Percentiles rank a stretch among this genome's conserved stretches.
phyloP scores from a whole-genome alignment of 2,113 vertebrate species.

The Pontoporia blainvillei region DNA sequence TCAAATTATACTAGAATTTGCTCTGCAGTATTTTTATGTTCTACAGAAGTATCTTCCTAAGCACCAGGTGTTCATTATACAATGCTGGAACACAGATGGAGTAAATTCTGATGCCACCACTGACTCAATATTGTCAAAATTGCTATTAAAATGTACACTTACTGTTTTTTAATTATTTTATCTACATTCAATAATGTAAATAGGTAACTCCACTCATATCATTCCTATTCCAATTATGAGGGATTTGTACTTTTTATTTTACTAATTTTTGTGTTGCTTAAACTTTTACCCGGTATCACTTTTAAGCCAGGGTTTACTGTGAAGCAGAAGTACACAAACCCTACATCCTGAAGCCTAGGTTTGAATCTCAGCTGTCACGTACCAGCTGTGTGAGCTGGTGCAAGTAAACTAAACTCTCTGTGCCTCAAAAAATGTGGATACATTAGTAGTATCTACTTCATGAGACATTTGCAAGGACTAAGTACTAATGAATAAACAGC shows the following conservation, averaged over 20 bases:
- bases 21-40: not conserved
- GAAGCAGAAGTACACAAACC: not conserved
- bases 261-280: not conserved
- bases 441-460: not conserved
- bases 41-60: not conserved
- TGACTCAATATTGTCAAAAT: not conserved
- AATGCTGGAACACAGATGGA: not conserved
- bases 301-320: not conserved
- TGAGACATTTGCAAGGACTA: not conserved
- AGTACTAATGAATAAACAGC: not conserved
- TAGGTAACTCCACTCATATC: not conserved
- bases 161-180: not conserved
- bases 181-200: not conserved
- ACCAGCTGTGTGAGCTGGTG: not conserved
- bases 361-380: not conserved
- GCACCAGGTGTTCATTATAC: not conserved
- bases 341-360: not conserved
- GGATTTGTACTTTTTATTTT: not conserved
- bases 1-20: constrained; percentile 31
- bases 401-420: not conserved
- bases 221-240: not conserved
- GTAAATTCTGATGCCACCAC: not conserved
- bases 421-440: not conserved
- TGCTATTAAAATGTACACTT: not conserved
- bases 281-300: not conserved